Percentiles rank a stretch among this genome's conserved stretches.
These are phyloP conservation scores for Epinotia bilunana DNA, from an alignment of 2,888 invertebrate genomes.

Conservation along the genomic window DNA sequence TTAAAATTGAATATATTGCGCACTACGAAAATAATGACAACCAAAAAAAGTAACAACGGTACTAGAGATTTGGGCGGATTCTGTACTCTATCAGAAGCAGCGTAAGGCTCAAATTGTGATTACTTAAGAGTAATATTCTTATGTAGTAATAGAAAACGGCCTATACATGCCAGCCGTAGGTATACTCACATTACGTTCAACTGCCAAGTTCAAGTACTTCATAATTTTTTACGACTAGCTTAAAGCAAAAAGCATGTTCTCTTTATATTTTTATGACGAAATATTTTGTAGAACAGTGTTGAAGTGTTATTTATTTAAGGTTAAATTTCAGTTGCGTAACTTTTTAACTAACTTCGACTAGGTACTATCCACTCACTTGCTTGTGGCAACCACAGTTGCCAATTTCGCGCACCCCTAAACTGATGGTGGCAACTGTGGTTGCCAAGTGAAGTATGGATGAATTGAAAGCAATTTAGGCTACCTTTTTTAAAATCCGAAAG, in stretches of 20 bases:
- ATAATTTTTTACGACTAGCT: constrained; percentile 32
- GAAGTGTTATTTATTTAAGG: background rate
- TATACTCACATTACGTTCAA: constrained; percentile 6
- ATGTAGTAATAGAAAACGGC: background rate
- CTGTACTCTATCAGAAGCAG: background rate
- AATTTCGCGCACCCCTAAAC: too few species aligned
- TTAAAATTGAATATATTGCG: too few species aligned
- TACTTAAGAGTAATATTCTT: background rate
- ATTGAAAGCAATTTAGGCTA: too few species aligned
- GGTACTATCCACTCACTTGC: too few species aligned
- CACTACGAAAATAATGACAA: too few species aligned
- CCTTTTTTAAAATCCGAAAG: too few species aligned
- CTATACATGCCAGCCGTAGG: background rate
- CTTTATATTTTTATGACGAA: constrained; percentile 3
- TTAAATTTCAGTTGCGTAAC: background rate
- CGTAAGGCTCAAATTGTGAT: background rate
- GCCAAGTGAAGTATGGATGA: too few species aligned
- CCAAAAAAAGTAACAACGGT: background rate
- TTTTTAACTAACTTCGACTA: too few species aligned
- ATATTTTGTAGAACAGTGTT: background rate
- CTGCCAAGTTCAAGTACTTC: constrained; percentile 14
- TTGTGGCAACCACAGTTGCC: too few species aligned
- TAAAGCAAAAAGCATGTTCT: constrained; percentile 32
- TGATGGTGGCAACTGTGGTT: too few species aligned
- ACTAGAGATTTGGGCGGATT: background rate